A percentile compares a stretch with the other conserved stretches of the same genome.
Conservation (phyloP, 1,140 invertebrate genomes). For the Pachyrhynchus sulphureomaculatus region DNA sequence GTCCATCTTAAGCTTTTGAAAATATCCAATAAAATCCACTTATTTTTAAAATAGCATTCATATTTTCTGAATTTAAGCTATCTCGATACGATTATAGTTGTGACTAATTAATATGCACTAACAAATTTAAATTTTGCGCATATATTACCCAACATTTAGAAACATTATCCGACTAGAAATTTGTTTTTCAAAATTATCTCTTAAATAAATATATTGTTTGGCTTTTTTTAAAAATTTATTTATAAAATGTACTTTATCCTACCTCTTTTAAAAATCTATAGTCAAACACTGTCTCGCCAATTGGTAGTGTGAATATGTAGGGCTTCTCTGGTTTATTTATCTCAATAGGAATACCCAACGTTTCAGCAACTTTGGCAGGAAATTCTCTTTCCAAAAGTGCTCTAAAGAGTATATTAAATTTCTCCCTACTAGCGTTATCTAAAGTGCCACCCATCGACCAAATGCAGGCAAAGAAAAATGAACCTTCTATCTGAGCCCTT, state of each 20-base stretch:
- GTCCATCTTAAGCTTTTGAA: no score
- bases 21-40: no score
- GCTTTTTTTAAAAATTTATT: not conserved
- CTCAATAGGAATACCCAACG: constrained; percentile 57
- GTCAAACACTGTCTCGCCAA: constrained; percentile 80
- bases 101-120: no score
- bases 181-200: no score
- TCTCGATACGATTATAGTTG: no score
- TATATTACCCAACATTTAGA: no score
- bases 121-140: no score
- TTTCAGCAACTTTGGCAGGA: constrained; percentile 57
- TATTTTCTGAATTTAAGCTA: no score
- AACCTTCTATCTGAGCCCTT: constrained; percentile 77
- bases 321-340: constrained; percentile 66
- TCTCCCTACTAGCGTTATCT: constrained; percentile 68
- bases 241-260: constrained; percentile 33
- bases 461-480: constrained; percentile 89
- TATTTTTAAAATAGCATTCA: no score
- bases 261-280: constrained; percentile 90
- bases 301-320: constrained; percentile 78
- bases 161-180: no score
- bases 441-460: constrained; percentile 88
- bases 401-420: constrained; percentile 80
- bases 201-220: not conserved
- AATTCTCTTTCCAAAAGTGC: constrained; percentile 77